Evolutionary conservation across 2,888 invertebrate genomes (phyloP).

Genomic region (Galeruca laticollis): DNA sequence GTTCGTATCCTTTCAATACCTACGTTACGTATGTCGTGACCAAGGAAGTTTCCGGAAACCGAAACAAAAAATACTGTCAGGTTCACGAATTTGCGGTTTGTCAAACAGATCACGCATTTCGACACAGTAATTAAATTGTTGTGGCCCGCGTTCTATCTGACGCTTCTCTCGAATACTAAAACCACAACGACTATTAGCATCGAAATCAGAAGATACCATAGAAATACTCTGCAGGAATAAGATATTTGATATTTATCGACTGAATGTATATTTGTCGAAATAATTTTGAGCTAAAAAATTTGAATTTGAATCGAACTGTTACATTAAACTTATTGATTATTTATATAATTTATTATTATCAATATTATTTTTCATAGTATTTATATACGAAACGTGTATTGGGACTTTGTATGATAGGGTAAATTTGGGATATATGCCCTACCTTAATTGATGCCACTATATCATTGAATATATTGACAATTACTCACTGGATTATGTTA

Average conservation of each 20-base stretch:
- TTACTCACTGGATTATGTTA: too few relatives aligned
- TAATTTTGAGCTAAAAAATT: too few relatives aligned
- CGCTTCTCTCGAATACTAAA: constrained; percentile 44
- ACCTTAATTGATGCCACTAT: too few relatives aligned
- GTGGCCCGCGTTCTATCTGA: constrained; percentile 37
- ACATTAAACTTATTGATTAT: too few relatives aligned
- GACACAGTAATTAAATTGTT: constrained; percentile 51
- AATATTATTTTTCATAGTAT: too few relatives aligned
- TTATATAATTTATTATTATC: too few relatives aligned
- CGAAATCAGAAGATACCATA: constrained; percentile 1
- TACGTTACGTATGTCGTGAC: neutral
- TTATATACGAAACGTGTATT: too few relatives aligned
- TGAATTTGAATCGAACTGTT: too few relatives aligned
- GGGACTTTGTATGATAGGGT: too few relatives aligned
- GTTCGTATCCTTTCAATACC: neutral
- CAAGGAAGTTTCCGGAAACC: neutral
- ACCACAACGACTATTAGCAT: constrained; percentile 3
- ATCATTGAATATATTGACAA: too few relatives aligned
- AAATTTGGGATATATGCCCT: too few relatives aligned
- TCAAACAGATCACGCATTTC: constrained; percentile 43
- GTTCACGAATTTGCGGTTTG: constrained; percentile 16
- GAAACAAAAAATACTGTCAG: constrained; percentile 8
- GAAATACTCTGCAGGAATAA: neutral
- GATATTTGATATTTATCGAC: neutral
- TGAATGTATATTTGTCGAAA: neutral